These are phyloP conservation scores for Blennius ocellaris DNA, from an alignment of 2,113 vertebrate species.

Conservation along the genomic window DNA sequence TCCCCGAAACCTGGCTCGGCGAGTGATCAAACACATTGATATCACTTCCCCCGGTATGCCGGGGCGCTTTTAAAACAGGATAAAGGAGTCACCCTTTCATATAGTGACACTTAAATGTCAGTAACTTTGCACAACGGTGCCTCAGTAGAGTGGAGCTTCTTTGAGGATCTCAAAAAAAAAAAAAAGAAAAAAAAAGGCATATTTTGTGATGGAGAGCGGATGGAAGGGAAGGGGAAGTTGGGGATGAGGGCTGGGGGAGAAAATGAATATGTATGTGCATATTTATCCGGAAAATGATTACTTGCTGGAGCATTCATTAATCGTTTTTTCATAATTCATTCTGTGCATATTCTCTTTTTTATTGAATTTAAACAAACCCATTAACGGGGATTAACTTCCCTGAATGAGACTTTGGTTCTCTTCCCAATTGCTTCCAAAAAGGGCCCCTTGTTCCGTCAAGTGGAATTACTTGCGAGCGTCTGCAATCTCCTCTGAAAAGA, in stretches of 20 bases:
- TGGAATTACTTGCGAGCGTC: slow-evolving; percentile 73
- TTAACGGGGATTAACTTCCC: slow-evolving; percentile 83
- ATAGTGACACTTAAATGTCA: slow-evolving; percentile 5
- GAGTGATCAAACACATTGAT: slow-evolving; percentile 27
- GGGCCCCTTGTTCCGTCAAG: slow-evolving; percentile 76
- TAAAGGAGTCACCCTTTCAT: background rate
- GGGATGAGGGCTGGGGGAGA: background rate
- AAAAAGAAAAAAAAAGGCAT: background rate
- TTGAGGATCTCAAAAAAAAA: slow-evolving; percentile 12
- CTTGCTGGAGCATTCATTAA: slow-evolving; percentile 80
- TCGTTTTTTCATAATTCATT: slow-evolving; percentile 80
- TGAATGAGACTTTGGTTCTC: slow-evolving; percentile 81
- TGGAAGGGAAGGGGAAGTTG: background rate
- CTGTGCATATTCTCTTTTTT: slow-evolving; percentile 74
- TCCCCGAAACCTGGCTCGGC: slow-evolving; percentile 18
- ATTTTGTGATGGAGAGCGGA: slow-evolving; percentile 25
- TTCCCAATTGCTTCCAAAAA: slow-evolving; percentile 76
- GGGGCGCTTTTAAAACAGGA: slow-evolving; percentile 4
- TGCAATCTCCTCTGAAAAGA: slow-evolving; percentile 75
- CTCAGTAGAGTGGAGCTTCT: slow-evolving; percentile 3
- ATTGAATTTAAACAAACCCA: slow-evolving; percentile 84
- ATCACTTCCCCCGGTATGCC: background rate
- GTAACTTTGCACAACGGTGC: background rate
- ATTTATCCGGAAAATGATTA: slow-evolving; percentile 79
- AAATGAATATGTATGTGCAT: slow-evolving; percentile 77